Conservation (phyloP, 2,797 vertebrate genomes). For the Morus bassanus region DNA sequence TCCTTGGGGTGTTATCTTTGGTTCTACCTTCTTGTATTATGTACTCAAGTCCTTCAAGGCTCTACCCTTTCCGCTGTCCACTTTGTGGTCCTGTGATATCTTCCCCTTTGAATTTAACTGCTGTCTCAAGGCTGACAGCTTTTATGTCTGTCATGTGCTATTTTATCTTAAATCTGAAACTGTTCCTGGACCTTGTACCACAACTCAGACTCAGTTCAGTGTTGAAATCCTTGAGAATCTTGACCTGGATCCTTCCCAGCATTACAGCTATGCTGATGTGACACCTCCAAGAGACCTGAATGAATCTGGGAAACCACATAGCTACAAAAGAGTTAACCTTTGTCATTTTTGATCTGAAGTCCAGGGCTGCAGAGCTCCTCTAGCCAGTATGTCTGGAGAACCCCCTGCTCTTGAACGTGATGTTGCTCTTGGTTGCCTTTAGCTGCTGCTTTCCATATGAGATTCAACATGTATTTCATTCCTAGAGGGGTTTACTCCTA, state of each 20-base stretch:
- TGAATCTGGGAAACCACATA: background rate
- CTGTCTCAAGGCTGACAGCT: background rate
- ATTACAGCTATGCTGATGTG: background rate
- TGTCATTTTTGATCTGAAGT: background rate
- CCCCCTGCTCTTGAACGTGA: background rate
- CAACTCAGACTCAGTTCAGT: background rate
- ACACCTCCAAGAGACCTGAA: background rate
- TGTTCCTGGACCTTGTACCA: background rate
- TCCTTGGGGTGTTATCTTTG: background rate
- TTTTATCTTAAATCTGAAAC: background rate
- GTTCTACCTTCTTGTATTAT: background rate
- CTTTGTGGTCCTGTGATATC: background rate
- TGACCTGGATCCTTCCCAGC: background rate
- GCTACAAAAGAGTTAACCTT: background rate
- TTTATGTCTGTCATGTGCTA: background rate
- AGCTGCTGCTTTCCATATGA: background rate
- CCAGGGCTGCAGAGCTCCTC: background rate
- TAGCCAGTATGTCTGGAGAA: background rate
- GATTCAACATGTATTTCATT: background rate
- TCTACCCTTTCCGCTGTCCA: background rate
- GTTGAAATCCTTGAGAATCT: background rate
- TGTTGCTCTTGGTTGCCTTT: background rate
- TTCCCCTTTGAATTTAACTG: background rate
- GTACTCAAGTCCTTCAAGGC: background rate
- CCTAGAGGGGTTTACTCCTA: conserved; percentile 7